Base-by-base conservation (phyloP, 2,113 vertebrate species). In the Peucedramus taeniatus region DNA sequence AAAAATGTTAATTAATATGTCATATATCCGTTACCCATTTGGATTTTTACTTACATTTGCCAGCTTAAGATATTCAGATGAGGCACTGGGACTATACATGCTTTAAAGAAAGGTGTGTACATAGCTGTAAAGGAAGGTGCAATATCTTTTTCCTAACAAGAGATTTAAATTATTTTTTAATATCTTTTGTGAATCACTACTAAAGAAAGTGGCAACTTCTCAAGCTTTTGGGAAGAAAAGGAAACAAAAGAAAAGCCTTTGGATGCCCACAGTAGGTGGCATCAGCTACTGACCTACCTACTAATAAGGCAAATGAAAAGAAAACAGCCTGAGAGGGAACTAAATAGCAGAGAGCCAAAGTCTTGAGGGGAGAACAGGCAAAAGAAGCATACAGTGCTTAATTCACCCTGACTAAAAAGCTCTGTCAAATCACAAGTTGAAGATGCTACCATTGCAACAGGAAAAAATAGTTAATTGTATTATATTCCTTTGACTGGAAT, bases 291-390 rank as follows among this genome's bases (percentile, higher is more conserved):
- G 96, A 97, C 96, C 96, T 97, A 96, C 74, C 96, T 97, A 94
- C 97, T 97, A 97, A 97, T 97, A 97, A 96, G 94, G 96, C 86
- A 97, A 97, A 97, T 97, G 94, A 97, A 97, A 96, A 78, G 92
- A 97, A 97, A 97, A 96, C 93, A 97, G 92, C 87, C 96, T 74
- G 90, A 95, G 94, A 97, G 91, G 17, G 92, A 94, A 79, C 87
- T 96, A 97, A 97, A 96, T 87, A 97, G 94, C 68, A 95, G 86
- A 95, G 61, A 91, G 68, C 31, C 5, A 24, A 95, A 93, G 86
- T 94, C 93, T 96, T 88, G 85, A 86, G 69, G 89, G 70, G 54
- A 96, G 84, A 90, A 90, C 63, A 89, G 64, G 92, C 90, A 94
- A 93, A 95, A 60, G 64, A 93, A 42, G 66, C 88, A 88, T 44